A percentile compares a stretch with the other conserved stretches of the same genome.
These are phyloP conservation scores for Bos taurus DNA, from an alignment of 2,113 vertebrate species.

Conservation along the genomic window DNA sequence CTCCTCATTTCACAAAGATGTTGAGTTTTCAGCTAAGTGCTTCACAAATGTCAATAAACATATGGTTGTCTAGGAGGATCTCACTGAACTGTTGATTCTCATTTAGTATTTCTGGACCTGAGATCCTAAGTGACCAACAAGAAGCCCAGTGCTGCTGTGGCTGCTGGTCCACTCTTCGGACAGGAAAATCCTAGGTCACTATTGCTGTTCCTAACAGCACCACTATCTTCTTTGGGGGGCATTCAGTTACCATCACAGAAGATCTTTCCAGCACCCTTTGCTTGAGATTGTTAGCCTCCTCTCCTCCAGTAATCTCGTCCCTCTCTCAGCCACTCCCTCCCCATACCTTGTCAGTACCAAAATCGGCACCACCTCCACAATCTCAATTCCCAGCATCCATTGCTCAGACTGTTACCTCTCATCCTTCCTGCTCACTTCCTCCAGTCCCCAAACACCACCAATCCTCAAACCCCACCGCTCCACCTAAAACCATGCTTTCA, in stretches of 20 bases:
- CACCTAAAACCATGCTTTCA: neutral
- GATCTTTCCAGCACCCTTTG: neutral
- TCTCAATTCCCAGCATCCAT: neutral
- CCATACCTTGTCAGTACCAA: neutral
- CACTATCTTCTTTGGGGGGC: neutral
- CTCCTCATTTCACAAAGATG: neutral
- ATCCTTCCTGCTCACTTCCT: neutral
- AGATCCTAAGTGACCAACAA: neutral
- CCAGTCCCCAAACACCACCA: no score
- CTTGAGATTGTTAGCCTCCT: neutral
- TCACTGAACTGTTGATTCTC: neutral
- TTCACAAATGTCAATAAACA: neutral
- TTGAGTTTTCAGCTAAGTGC: neutral
- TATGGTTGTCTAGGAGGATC: no score
- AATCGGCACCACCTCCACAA: neutral
- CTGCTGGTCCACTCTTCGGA: neutral
- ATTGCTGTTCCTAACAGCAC: neutral
- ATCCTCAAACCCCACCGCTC: neutral
- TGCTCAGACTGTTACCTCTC: neutral
- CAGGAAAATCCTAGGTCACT: neutral
- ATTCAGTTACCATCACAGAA: neutral
- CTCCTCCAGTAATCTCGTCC: neutral
- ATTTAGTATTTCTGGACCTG: neutral
- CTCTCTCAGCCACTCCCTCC: neutral
- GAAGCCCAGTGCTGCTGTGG: no score